Conservation (phyloP, 2,797 vertebrate species). For the Dipus sagitta region DNA sequence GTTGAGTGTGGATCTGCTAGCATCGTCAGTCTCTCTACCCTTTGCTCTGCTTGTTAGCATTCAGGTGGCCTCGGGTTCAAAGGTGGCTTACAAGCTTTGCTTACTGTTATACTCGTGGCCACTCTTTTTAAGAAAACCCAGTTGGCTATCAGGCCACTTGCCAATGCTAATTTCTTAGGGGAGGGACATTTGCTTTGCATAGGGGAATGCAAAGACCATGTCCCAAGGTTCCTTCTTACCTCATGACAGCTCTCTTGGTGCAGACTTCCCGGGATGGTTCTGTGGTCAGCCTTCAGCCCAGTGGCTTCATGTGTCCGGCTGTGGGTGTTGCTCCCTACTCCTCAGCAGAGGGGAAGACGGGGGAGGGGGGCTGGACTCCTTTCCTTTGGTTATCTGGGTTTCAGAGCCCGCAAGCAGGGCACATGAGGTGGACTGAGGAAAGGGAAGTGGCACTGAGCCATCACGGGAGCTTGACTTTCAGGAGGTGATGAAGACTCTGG, state of each 20-base stretch:
- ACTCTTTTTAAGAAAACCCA: background rate
- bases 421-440: background rate
- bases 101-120: background rate
- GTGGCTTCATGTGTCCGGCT: background rate
- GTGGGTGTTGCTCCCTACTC: background rate
- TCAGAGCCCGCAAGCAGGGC: background rate
- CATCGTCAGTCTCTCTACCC: background rate
- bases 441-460: fast-evolving
- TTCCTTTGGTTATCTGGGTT: background rate
- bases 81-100: background rate
- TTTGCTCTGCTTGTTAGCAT: background rate
- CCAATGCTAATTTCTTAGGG: background rate
- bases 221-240: background rate
- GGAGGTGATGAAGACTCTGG: background rate
- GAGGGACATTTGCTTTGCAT: background rate
- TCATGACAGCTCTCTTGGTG: background rate
- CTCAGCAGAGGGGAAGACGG: background rate
- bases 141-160: background rate
- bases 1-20: background rate
- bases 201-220: background rate
- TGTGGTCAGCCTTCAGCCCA: background rate
- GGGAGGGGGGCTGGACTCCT: background rate
- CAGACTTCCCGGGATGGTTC: background rate
- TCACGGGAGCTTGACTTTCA: background rate
- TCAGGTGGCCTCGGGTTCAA: background rate